Conservation (phyloP, 2,888 invertebrate species). For the Epinotia ramella region DNA sequence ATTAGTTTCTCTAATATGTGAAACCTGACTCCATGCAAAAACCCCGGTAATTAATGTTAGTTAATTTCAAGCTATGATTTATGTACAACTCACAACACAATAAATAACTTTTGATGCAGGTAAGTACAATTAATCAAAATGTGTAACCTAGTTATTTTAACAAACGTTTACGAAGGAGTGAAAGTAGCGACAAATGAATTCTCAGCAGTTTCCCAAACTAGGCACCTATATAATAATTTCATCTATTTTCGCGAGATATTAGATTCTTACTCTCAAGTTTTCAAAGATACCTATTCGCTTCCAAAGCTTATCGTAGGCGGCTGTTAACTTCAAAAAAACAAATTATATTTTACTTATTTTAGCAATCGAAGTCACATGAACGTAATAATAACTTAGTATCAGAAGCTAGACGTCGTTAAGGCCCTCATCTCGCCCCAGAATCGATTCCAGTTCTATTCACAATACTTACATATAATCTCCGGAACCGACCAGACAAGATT, state of each 20-base stretch:
- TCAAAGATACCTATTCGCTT: not conserved
- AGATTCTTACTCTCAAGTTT: not conserved
- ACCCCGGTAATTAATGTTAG: not conserved
- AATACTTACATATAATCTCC: not conserved
- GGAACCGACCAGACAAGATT: not conserved
- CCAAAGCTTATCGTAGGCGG: not conserved
- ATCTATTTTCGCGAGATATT: not conserved
- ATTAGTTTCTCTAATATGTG: not conserved
- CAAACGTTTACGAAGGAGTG: not conserved
- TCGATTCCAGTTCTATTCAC: conserved; percentile 60
- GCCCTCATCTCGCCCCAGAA: conserved; percentile 62
- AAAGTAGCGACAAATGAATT: not conserved
- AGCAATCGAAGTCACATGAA: conserved; percentile 36
- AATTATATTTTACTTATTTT: not conserved
- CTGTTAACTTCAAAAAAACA: not conserved
- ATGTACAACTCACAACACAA: not conserved
- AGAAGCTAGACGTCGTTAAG: conserved; percentile 52
- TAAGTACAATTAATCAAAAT: too few species aligned
- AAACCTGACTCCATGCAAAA: not conserved
- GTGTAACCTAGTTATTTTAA: not conserved
- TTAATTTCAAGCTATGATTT: not conserved
- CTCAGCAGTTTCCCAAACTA: not conserved
- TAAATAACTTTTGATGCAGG: not conserved
- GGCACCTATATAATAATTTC: not conserved
- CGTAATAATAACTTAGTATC: conserved; percentile 24